These are phyloP conservation scores for Poeciliopsis retropinna DNA, from an alignment of 2,113 vertebrate genomes.

Conservation along the genomic window DNA sequence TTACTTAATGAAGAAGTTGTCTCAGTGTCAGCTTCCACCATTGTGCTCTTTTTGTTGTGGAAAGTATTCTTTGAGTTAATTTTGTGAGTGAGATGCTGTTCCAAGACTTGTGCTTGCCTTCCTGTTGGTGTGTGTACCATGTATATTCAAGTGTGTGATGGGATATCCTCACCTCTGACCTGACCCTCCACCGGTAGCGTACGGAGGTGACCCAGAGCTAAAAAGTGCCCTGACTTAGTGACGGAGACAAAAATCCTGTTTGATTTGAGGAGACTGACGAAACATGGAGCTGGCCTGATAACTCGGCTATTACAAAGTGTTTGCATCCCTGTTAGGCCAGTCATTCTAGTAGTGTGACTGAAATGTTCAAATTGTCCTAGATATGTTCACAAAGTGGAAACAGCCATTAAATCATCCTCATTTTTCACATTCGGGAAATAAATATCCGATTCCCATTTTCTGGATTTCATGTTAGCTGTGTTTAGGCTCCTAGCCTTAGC, in stretches of 20 bases:
- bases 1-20: conserved; percentile 71
- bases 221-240: conserved; percentile 56
- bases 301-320: conserved; percentile 31
- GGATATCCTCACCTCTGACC: conserved; percentile 50
- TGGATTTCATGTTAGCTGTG: conserved; percentile 81
- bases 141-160: conserved; percentile 69
- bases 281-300: conserved; percentile 27
- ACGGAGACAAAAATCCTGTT: conserved; percentile 40
- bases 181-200: conserved; percentile 48
- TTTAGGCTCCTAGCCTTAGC: conserved; percentile 83
- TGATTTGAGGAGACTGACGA: conserved; percentile 34
- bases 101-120: conserved; percentile 70
- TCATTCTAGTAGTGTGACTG: conserved; percentile 54
- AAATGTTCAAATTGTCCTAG: conserved; percentile 44
- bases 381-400: conserved; percentile 65
- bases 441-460: conserved; percentile 76
- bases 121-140: conserved; percentile 72
- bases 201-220: conserved; percentile 48
- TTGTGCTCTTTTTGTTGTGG: conserved; percentile 77
- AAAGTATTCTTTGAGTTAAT: conserved; percentile 60
- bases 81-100: conserved; percentile 64
- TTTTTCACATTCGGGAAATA: conserved; percentile 70
- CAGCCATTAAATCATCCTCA: conserved; percentile 59
- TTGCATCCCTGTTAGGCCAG: conserved; percentile 41
- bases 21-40: conserved; percentile 72